A percentile compares a stretch with the other conserved stretches of the same genome.
These are phyloP conservation scores for Brachyptera putata DNA, from an alignment of 2,888 invertebrate species.

Conservation along the genomic window DNA sequence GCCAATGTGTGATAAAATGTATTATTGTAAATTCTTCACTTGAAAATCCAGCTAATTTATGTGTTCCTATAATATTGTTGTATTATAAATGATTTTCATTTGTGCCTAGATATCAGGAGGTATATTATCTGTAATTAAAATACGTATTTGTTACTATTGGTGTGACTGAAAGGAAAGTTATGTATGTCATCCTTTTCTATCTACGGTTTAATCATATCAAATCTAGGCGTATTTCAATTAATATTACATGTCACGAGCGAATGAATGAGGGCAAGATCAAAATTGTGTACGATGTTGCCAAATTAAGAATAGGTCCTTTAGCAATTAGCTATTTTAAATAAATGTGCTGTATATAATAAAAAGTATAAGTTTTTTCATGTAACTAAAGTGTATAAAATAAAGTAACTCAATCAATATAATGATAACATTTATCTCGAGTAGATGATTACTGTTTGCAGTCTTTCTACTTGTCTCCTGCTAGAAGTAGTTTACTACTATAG, in stretches of 20 bases:
- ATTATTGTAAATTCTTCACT: too few species aligned
- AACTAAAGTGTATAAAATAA: not conserved
- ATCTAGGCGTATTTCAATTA: not conserved
- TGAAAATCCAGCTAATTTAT: too few species aligned
- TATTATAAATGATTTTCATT: too few species aligned
- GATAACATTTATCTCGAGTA: not conserved
- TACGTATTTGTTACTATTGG: not conserved
- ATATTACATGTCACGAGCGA: not conserved
- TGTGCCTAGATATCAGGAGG: too few species aligned
- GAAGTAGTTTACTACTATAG: too few species aligned
- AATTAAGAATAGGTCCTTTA: not conserved
- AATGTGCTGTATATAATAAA: constrained; percentile 6
- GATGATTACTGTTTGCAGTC: not conserved
- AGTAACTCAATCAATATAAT: not conserved
- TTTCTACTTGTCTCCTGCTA: too few species aligned
- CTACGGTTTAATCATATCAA: too few species aligned
- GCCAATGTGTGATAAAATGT: too few species aligned
- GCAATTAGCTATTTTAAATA: not conserved
- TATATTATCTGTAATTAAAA: too few species aligned
- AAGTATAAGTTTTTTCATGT: not conserved
- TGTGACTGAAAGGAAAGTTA: not conserved
- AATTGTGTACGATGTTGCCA: not conserved
- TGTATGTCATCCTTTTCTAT: too few species aligned
- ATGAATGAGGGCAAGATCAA: not conserved
- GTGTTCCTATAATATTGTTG: too few species aligned